phyloP scores from a whole-genome alignment of 2,797 vertebrate species.

The Psittacula echo region DNA sequence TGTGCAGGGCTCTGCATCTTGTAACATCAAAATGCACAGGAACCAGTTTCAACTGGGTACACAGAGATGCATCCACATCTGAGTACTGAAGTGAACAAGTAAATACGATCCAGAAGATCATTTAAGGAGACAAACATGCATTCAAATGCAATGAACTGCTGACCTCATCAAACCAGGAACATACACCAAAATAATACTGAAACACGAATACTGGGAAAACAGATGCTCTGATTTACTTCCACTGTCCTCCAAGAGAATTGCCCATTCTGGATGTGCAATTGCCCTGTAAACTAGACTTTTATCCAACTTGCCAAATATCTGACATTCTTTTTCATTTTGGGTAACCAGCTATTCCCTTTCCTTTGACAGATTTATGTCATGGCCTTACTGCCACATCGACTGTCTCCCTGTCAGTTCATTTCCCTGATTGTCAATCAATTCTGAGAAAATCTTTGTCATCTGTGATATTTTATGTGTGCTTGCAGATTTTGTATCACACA shows the following conservation, averaged over 20 bases:
- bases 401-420: background rate
- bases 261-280: background rate
- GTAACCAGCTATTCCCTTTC: background rate
- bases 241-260: background rate
- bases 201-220: background rate
- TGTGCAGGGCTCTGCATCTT: constrained; percentile 58
- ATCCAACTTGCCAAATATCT: background rate
- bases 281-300: background rate
- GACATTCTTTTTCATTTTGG: background rate
- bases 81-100: constrained; percentile 20
- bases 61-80: background rate
- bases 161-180: background rate
- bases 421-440: background rate
- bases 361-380: background rate
- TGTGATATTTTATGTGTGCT: background rate
- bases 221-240: background rate
- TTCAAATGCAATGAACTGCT: constrained; percentile 1
- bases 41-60: constrained; percentile 2
- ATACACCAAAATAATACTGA: background rate
- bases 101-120: background rate
- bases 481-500: background rate
- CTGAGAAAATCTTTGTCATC: background rate
- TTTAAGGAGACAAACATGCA: background rate
- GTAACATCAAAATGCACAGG: constrained; percentile 20
- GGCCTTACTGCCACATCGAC: background rate